Evolutionary conservation across 2,888 invertebrate species (phyloP), one percentile per base, ranked within the genome.

Genomic region (Tachina fera): DNA sequence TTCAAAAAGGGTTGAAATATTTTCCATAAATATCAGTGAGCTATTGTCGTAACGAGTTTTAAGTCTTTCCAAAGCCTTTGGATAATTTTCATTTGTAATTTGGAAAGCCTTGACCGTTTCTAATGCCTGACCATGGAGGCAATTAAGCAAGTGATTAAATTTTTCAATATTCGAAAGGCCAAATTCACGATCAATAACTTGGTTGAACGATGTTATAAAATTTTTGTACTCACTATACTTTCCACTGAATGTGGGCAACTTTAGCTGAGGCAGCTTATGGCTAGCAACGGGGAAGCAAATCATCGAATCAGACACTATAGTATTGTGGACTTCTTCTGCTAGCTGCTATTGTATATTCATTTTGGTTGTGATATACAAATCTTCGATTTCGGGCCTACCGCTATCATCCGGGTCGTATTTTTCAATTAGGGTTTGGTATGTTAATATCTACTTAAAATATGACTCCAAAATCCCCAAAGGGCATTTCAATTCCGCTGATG

Each of bases 191-290:
- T 75, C 71, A 45, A 75, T 76, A 16, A 79, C 47, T 75, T 79
- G 83, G 6, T 31, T 82, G 16, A 86, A 78, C 11, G 83, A 83
- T 1, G 70, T 75, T 9, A 86, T 86, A 45, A 80, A 83, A 41
- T 80, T 76, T 45, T 79, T 72, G 53, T 78, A 84, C 11, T 84
- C 84, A 14, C 67, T 63, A 45, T 87, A 87, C 53, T 49, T 31
- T 31, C 31, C 31, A 31, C 31, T 31, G 31, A 31, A 31, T 31
- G 4, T 31, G 4, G 31, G 31, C 31, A 83, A 83, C 16, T 75
- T 77, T 9, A 77, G 77, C 19, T 45, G 68, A 8, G 77, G 67
- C n/a, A 77, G 19, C 41, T 77, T 68, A 16, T 77, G 31, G 22
- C 16, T 60, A 9, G 60, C 4, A 13, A 61, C 68, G n/a, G 60